Percentiles rank a stretch among this genome's conserved stretches.
Evolutionary conservation across 1,140 invertebrate species (phyloP).

Genomic region (Drepana arcuata): DNA sequence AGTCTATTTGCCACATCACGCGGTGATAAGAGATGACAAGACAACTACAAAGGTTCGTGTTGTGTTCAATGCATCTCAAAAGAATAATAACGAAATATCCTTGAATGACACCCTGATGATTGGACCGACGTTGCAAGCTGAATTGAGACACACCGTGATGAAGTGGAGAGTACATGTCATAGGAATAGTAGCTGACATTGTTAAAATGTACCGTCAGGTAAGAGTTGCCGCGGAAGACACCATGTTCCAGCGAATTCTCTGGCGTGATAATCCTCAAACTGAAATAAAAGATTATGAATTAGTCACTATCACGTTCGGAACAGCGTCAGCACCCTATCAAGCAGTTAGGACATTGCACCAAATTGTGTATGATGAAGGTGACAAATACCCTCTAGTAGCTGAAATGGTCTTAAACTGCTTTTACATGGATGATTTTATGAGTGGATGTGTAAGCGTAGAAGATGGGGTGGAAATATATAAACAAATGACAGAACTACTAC

Average conservation of each 20-base stretch:
- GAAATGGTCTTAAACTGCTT: background rate
- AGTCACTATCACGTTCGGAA: slow-evolving; percentile 27
- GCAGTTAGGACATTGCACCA: slow-evolving; percentile 1
- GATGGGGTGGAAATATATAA: background rate
- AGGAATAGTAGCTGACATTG: slow-evolving; percentile 4
- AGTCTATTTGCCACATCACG: slow-evolving; percentile 10
- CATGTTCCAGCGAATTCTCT: slow-evolving; percentile 29
- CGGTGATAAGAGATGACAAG: slow-evolving; percentile 6
- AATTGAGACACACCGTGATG: slow-evolving; percentile 2
- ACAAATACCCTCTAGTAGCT: background rate
- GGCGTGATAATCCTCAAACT: slow-evolving; percentile 12
- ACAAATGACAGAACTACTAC: background rate
- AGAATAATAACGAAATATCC: slow-evolving; percentile 3
- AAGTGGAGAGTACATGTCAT: slow-evolving; percentile 5
- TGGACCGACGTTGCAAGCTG: slow-evolving; percentile 7
- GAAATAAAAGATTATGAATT: slow-evolving; percentile 18
- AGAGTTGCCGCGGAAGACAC: slow-evolving; percentile 15
- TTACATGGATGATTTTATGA: background rate
- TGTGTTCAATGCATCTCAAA: slow-evolving; percentile 8
- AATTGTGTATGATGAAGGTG: background rate
- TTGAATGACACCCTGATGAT: slow-evolving; percentile 7
- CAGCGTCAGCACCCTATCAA: slow-evolving; percentile 15
- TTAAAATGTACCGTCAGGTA: slow-evolving; percentile 7
- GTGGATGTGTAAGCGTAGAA: background rate
- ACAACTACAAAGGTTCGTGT: slow-evolving; percentile 9